A percentile compares a stretch with the other conserved stretches of the same genome.
Evolutionary conservation across 1,140 invertebrate genomes (phyloP).

Genomic region (Olivierus martensii): DNA sequence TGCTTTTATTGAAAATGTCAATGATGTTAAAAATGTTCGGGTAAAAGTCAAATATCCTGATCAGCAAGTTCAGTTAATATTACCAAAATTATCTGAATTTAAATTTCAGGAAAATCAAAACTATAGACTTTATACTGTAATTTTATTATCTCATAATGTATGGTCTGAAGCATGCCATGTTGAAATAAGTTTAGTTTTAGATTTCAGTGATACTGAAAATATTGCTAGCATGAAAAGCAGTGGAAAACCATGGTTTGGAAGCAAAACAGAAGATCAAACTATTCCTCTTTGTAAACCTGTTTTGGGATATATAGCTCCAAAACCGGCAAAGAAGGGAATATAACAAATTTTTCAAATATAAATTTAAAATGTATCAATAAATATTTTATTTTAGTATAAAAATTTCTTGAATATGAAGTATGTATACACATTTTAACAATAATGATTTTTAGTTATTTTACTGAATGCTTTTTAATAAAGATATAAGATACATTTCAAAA

Average conservation of each 20-base stretch:
- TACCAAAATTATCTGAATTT: constrained; percentile 48
- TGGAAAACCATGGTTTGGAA: constrained; percentile 28
- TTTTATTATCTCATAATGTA: constrained; percentile 68
- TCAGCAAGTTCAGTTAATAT: constrained; percentile 64
- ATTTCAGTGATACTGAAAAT: constrained; percentile 48
- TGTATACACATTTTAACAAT: too few relatives aligned
- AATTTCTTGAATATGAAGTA: too few relatives aligned
- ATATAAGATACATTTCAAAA: too few relatives aligned
- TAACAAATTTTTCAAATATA: constrained; percentile 35
- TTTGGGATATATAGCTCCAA: constrained; percentile 73
- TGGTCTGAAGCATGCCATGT: constrained; percentile 64
- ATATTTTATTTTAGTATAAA: too few relatives aligned
- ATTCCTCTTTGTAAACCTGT: constrained; percentile 79
- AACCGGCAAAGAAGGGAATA: constrained; percentile 69
- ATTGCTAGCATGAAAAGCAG: constrained; percentile 27
- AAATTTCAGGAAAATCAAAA: constrained; percentile 30
- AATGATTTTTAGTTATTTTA: too few relatives aligned
- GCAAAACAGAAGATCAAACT: constrained; percentile 40
- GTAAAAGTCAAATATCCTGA: constrained; percentile 79
- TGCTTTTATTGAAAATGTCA: constrained; percentile 66
- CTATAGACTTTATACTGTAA: constrained; percentile 65
- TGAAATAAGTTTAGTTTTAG: constrained; percentile 67
- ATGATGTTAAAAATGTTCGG: constrained; percentile 52
- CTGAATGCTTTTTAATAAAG: too few relatives aligned
- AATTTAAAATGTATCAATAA: too few relatives aligned